These are phyloP conservation scores for Promerops cafer DNA, from an alignment of 2,113 vertebrate species.

Conservation along the genomic window DNA sequence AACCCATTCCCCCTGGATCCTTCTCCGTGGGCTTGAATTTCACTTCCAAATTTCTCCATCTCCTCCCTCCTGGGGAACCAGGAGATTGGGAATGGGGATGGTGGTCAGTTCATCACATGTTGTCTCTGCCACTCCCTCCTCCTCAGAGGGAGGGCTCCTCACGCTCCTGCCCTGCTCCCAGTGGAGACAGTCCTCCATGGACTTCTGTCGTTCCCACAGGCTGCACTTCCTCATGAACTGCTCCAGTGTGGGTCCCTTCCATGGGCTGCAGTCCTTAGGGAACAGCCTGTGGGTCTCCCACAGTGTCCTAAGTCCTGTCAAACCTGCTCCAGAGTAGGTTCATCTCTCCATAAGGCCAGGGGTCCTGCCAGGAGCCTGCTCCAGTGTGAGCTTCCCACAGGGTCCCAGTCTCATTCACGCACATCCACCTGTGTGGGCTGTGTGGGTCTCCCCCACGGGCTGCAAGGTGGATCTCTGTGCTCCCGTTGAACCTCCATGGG, in stretches of 20 bases:
- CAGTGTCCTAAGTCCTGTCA: not conserved
- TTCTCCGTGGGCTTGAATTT: not conserved
- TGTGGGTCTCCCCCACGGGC: not conserved
- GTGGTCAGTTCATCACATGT: not conserved
- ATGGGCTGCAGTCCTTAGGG: not conserved
- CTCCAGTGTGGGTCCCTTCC: not conserved
- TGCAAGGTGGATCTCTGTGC: not conserved
- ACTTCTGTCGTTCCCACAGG: not conserved
- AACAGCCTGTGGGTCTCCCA: not conserved
- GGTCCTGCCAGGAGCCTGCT: not conserved
- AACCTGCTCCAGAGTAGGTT: not conserved
- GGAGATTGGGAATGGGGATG: not conserved
- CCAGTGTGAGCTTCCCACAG: not conserved
- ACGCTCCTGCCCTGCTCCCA: not conserved
- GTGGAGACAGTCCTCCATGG: not conserved
- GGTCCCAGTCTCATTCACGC: not conserved
- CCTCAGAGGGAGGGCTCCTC: not conserved
- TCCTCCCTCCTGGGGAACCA: rapidly evolving
- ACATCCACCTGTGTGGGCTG: not conserved
- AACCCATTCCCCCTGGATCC: not conserved
- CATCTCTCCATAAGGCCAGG: not conserved
- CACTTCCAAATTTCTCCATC: not conserved
- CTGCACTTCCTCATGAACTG: not conserved
- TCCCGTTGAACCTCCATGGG: not conserved
- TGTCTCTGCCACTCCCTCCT: not conserved